phyloP scores from a whole-genome alignment of 1,140 invertebrate species.

The Delia radicum region DNA sequence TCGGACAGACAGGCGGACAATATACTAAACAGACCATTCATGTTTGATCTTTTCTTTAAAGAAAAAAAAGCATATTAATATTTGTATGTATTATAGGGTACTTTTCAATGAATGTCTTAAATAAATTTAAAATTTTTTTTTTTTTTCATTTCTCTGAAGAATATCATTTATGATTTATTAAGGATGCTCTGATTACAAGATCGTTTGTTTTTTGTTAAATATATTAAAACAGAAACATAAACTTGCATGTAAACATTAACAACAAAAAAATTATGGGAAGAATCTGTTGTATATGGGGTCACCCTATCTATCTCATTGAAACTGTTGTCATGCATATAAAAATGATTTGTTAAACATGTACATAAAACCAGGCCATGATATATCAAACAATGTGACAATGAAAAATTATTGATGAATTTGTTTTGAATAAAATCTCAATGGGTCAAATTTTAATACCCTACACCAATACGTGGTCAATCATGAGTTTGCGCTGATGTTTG shows the following conservation, averaged over 20 bases:
- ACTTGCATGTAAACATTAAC: not conserved
- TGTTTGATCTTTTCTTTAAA: not conserved
- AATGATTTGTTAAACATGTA: slow-evolving; percentile 18
- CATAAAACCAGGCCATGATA: not conserved
- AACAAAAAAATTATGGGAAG: too few species aligned
- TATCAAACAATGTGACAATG: slow-evolving; percentile 19
- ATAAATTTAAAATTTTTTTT: not conserved
- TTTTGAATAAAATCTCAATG: not conserved
- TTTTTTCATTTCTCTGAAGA: not conserved
- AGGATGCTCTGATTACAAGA: slow-evolving; percentile 55
- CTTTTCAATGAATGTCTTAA: not conserved
- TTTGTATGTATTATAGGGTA: not conserved
- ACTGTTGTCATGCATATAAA: not conserved
- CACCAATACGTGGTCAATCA: too few species aligned
- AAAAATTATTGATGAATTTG: slow-evolving; percentile 24
- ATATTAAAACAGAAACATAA: not conserved
- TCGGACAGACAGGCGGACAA: not conserved
- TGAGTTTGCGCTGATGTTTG: too few species aligned
- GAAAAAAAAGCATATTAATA: not conserved
- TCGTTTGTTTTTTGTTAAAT: slow-evolving; percentile 6
- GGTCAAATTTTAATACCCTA: not conserved
- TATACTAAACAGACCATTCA: not conserved
- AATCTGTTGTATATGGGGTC: not conserved
- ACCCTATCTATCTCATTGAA: not conserved
- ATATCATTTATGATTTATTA: slow-evolving; percentile 57